phyloP scores from a whole-genome alignment of 2,888 invertebrate species.

The Polyploca ridens region DNA sequence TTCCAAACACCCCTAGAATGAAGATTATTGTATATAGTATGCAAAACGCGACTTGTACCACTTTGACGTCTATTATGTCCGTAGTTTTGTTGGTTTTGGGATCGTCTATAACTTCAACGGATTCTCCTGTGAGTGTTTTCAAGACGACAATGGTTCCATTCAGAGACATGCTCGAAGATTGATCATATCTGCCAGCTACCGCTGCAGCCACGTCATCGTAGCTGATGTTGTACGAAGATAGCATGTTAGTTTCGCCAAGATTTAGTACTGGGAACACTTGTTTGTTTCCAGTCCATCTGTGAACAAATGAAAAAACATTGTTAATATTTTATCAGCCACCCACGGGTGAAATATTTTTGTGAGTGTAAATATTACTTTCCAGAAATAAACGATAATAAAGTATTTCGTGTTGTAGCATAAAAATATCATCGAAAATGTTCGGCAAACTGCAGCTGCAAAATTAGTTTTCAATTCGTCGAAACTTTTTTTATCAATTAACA shows the following conservation, averaged over 20 bases:
- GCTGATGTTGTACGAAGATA: slow-evolving; percentile 46
- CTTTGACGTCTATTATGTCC: slow-evolving; percentile 86
- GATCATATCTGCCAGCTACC: slow-evolving; percentile 53
- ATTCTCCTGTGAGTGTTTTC: slow-evolving; percentile 74
- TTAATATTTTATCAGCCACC: slow-evolving; percentile 8
- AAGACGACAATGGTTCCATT: slow-evolving; percentile 70
- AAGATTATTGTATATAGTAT: slow-evolving; percentile 92
- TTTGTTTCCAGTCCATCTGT: slow-evolving; percentile 66
- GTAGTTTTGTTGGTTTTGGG: slow-evolving; percentile 71
- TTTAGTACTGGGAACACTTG: slow-evolving; percentile 22
- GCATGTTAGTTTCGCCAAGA: slow-evolving; percentile 48
- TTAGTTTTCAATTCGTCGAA: not conserved
- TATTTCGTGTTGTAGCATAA: not conserved
- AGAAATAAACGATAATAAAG: not conserved
- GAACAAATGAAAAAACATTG: slow-evolving; percentile 45
- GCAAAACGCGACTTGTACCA: slow-evolving; percentile 90
- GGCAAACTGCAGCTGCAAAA: not conserved
- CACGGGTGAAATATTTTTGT: not conserved
- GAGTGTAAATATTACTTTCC: slow-evolving; percentile 11
- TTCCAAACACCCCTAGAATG: slow-evolving; percentile 91
- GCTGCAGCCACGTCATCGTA: slow-evolving; percentile 46
- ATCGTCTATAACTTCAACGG: slow-evolving; percentile 72
- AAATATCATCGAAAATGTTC: not conserved
- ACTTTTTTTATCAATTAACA: not conserved
- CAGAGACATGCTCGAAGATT: slow-evolving; percentile 57